Percentiles rank a stretch among this genome's conserved stretches.
Conservation (phyloP, 2,113 vertebrate species). For the Microtus ochrogaster region DNA sequence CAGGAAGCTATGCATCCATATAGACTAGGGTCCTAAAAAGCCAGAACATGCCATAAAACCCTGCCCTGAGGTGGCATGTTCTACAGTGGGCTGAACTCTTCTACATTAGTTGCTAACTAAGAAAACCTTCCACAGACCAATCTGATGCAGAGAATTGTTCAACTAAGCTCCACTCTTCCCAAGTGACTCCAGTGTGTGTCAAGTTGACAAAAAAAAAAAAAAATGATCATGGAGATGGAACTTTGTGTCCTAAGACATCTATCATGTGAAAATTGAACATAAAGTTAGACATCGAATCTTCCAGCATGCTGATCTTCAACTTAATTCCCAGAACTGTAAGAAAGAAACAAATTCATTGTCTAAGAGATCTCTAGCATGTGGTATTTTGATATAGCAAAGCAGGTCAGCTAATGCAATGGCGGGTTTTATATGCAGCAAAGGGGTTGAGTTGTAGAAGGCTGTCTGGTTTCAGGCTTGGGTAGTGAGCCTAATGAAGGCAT, state of each 20-base stretch:
- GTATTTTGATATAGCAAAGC: neutral
- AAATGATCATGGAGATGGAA: neutral
- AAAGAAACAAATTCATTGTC: neutral
- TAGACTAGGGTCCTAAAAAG: too few species aligned
- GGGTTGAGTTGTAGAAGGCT: neutral
- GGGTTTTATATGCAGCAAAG: neutral
- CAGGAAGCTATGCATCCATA: too few species aligned
- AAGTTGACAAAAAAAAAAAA: neutral
- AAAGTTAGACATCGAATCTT: neutral
- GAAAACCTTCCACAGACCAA: neutral
- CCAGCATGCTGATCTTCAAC: neutral
- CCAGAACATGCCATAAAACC: too few species aligned
- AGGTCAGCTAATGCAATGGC: neutral
- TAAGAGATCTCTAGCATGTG: neutral
- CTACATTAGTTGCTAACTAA: neutral
- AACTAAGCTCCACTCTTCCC: neutral
- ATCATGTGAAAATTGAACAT: neutral
- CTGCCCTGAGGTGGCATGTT: too few species aligned
- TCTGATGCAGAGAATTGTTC: neutral
- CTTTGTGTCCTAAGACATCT: neutral
- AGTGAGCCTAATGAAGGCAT: slow-evolving; percentile 43
- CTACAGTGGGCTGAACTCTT: neutral
- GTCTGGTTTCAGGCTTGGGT: slow-evolving; percentile 38
- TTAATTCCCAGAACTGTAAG: neutral
- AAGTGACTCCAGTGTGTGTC: neutral